These are phyloP conservation scores for Thera britannica DNA, from an alignment of 2,888 invertebrate genomes.

Conservation along the genomic window DNA sequence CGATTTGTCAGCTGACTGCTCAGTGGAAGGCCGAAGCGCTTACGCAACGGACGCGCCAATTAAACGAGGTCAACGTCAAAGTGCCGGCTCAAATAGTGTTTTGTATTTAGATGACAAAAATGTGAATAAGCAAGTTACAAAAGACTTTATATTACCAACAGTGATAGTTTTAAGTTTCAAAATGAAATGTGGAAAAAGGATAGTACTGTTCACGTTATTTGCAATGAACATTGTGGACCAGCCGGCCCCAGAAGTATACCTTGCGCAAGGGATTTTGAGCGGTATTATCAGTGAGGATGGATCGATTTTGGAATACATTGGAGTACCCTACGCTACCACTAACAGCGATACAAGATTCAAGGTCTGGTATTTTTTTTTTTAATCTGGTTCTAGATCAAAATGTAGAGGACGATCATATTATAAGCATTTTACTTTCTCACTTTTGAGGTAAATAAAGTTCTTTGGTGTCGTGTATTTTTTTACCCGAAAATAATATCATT, in stretches of 20 bases:
- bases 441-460: too few relatives aligned
- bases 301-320: slow-evolving; percentile 70
- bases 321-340: slow-evolving; percentile 73
- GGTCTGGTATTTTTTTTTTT: slow-evolving; percentile 50
- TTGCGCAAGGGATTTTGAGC: slow-evolving; percentile 71
- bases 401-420: not conserved
- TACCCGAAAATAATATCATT: too few relatives aligned
- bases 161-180: slow-evolving; percentile 32
- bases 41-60: slow-evolving; percentile 44
- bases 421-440: too few relatives aligned
- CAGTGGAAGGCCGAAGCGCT: slow-evolving; percentile 49
- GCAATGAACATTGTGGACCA: slow-evolving; percentile 73
- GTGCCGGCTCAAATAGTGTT: slow-evolving; percentile 2
- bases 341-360: slow-evolving; percentile 68
- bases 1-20: slow-evolving; percentile 20
- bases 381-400: not conserved
- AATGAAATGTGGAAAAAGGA: slow-evolving; percentile 61
- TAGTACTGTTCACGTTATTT: slow-evolving; percentile 69
- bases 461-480: too few relatives aligned
- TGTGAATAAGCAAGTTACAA: not conserved
- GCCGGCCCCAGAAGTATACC: slow-evolving; percentile 69
- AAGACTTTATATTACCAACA: not conserved
- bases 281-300: slow-evolving; percentile 73
- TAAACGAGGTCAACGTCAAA: slow-evolving; percentile 17
- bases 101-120: not conserved